Percentiles rank a stretch among this genome's conserved stretches.
phyloP scores from a whole-genome alignment of 1,140 invertebrate species.

The Gonioctena quinquepunctata region DNA sequence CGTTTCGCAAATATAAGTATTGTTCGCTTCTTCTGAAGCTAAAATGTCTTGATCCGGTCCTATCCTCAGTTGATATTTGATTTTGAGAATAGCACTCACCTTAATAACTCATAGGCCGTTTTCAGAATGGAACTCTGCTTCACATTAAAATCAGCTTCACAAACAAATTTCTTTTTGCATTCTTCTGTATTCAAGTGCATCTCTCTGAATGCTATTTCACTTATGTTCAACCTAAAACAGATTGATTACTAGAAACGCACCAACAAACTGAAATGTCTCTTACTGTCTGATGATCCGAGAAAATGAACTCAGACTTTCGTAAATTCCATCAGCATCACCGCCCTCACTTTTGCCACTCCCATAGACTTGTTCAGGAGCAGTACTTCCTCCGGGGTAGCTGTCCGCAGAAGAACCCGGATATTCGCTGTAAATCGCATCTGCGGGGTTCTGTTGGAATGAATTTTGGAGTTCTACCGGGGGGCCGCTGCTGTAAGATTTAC shows the following conservation, averaged over 20 bases:
- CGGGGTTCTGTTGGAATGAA: not conserved
- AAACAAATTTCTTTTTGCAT: conserved; percentile 49
- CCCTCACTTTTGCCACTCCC: not conserved
- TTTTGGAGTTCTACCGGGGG: not conserved
- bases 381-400: not conserved
- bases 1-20: not conserved
- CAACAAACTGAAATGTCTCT: not conserved
- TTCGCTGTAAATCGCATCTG: not conserved
- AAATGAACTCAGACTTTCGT: not conserved
- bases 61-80: not conserved
- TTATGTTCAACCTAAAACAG: conserved; percentile 45
- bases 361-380: not conserved
- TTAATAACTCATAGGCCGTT: conserved; percentile 36
- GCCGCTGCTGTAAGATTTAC: conserved; percentile 8
- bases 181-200: conserved; percentile 41
- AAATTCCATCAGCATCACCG: not conserved
- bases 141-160: conserved; percentile 42
- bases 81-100: conserved; percentile 26
- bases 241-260: too few relatives aligned
- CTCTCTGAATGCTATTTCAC: conserved; percentile 43
- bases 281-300: not conserved
- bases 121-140: conserved; percentile 34
- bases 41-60: not conserved
- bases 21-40: not conserved
- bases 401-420: not conserved